These are phyloP conservation scores for Lampris megalopsis DNA, from an alignment of 2,113 vertebrate genomes.

Conservation along the genomic window DNA sequence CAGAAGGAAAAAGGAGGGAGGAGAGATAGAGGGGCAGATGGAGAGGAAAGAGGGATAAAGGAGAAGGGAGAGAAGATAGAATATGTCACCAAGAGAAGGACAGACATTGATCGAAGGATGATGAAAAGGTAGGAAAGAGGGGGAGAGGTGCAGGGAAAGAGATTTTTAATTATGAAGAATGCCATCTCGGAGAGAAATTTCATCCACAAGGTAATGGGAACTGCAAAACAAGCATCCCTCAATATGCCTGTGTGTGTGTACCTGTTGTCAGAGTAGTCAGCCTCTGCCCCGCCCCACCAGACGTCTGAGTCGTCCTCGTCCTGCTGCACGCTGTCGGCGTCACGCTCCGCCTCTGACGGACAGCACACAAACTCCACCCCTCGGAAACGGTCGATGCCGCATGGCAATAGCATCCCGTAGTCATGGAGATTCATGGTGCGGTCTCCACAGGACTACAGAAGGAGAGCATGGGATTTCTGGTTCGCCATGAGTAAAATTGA, in stretches of 20 bases:
- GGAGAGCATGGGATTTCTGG: not conserved
- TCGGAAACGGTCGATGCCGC: constrained; percentile 95
- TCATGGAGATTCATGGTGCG: constrained; percentile 95
- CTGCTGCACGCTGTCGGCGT: constrained; percentile 86
- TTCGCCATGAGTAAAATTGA: no score
- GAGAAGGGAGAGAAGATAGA: no score
- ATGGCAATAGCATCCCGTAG: constrained; percentile 97
- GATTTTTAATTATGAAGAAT: constrained; percentile 26
- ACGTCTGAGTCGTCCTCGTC: constrained; percentile 96
- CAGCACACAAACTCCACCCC: constrained; percentile 99
- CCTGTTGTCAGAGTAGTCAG: constrained; percentile 95
- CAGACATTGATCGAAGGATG: no score
- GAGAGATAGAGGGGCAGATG: not conserved
- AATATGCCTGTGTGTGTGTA: constrained; percentile 61
- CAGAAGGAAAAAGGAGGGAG: not conserved
- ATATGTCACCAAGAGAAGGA: no score
- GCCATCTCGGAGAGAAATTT: constrained; percentile 29
- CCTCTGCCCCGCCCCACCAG: constrained; percentile 97
- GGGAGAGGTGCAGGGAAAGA: not conserved
- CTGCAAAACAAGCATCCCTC: no score
- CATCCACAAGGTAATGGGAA: not conserved
- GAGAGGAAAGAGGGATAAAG: not conserved
- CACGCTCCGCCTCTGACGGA: constrained; percentile 86
- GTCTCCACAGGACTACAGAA: constrained; percentile 91
- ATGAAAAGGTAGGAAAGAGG: no score